Percentiles rank a stretch among this genome's conserved stretches.
Conservation (phyloP, 2,113 vertebrate genomes). For the Carollia perspicillata region DNA sequence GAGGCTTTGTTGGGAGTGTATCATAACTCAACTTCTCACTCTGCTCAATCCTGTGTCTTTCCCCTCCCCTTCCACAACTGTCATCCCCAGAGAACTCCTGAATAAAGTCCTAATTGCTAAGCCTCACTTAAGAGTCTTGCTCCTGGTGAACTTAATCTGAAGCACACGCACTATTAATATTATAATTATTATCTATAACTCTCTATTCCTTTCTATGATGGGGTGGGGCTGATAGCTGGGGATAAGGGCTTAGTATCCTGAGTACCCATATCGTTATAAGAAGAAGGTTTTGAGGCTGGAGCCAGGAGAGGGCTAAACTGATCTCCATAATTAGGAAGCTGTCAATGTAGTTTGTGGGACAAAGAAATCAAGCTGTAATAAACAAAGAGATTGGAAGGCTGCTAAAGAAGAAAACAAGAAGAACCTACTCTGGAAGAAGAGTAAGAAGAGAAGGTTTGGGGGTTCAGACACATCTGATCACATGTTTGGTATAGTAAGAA, state of each 20-base stretch:
- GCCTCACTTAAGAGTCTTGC: not conserved
- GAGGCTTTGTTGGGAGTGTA: not conserved
- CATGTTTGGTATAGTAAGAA: not conserved
- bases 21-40: not conserved
- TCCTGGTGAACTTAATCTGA: not conserved
- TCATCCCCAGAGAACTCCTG: not conserved
- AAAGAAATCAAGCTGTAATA: not conserved
- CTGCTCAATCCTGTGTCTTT: not conserved
- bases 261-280: not conserved
- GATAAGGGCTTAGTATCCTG: not conserved
- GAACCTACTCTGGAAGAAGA: not conserved
- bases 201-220: not conserved
- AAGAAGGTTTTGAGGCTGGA: not conserved
- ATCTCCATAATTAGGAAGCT: not conserved
- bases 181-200: not conserved
- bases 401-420: not conserved
- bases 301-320: not conserved
- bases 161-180: not conserved
- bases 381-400: not conserved
- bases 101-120: not conserved
- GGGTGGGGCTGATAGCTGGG: not conserved
- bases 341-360: not conserved
- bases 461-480: not conserved
- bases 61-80: not conserved
- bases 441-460: not conserved